phyloP scores from a whole-genome alignment of 2,113 vertebrate species.

The Hippocampus guttulatus region DNA sequence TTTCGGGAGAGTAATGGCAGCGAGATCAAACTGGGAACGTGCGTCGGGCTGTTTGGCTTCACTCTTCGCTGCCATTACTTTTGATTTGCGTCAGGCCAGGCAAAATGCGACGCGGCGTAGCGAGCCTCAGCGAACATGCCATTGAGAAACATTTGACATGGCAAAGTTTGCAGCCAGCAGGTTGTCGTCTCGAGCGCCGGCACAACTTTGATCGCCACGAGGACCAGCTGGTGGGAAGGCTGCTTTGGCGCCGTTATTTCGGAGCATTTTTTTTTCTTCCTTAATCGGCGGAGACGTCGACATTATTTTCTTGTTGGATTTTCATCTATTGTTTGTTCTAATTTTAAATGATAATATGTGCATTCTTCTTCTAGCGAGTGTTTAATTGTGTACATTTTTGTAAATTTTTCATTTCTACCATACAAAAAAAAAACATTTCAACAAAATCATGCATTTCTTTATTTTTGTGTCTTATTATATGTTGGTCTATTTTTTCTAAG shows the following conservation, averaged over 20 bases:
- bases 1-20: background rate
- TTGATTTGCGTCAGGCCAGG: slow-evolving; percentile 3
- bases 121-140: slow-evolving; percentile 1
- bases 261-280: background rate
- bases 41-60: slow-evolving; percentile 14
- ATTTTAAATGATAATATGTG: too few species aligned
- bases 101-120: background rate
- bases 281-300: background rate
- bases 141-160: slow-evolving; percentile 3
- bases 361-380: too few species aligned
- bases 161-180: slow-evolving; percentile 28
- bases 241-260: background rate
- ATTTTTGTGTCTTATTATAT: too few species aligned
- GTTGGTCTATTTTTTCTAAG: too few species aligned
- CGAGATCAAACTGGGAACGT: background rate
- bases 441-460: too few species aligned
- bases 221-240: slow-evolving; percentile 2
- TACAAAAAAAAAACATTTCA: too few species aligned
- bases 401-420: too few species aligned
- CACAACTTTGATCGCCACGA: slow-evolving; percentile 53
- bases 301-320: too few species aligned
- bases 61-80: slow-evolving; percentile 3
- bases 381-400: too few species aligned
- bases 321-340: too few species aligned
- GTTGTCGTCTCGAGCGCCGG: slow-evolving; percentile 44